Conservation (phyloP, 1,140 invertebrate genomes). For the Drosophila bipectinata region DNA sequence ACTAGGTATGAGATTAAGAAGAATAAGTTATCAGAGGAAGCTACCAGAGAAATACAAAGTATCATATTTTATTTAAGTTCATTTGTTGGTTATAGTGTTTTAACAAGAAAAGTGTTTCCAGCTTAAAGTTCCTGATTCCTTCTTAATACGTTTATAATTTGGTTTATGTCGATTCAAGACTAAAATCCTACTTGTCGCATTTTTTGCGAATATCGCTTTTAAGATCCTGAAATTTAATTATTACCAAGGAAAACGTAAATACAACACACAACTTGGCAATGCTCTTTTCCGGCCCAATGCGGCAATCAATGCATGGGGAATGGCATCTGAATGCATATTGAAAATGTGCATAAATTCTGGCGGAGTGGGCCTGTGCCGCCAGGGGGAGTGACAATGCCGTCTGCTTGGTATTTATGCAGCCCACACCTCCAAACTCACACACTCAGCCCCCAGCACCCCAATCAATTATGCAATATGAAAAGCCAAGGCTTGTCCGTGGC, state of each 20-base stretch:
- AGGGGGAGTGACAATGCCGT: conserved; percentile 40
- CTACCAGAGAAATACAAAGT: no score
- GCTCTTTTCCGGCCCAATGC: conserved; percentile 24
- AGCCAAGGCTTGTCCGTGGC: conserved; percentile 67
- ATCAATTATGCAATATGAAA: conserved; percentile 80
- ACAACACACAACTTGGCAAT: conserved; percentile 28
- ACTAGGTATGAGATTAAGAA: neutral
- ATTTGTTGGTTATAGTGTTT: no score
- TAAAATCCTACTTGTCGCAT: conserved; percentile 21
- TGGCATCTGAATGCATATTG: conserved; percentile 65
- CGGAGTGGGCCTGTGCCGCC: neutral
- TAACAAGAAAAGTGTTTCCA: no score
- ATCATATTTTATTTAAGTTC: no score
- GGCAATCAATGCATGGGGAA: conserved; percentile 42
- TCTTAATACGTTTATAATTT: no score
- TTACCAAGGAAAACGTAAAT: conserved; percentile 27
- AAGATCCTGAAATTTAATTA: conserved; percentile 46
- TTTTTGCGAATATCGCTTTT: conserved; percentile 8
- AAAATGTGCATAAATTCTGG: conserved; percentile 64
- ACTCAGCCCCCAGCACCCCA: conserved; percentile 29
- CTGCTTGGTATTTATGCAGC: conserved; percentile 50
- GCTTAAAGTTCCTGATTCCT: no score
- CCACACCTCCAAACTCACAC: conserved; percentile 8
- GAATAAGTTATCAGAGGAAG: neutral
- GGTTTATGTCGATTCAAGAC: neutral